These are phyloP conservation scores for Dichetophora obliterata DNA, from an alignment of 2,888 invertebrate genomes.

Conservation along the genomic window DNA sequence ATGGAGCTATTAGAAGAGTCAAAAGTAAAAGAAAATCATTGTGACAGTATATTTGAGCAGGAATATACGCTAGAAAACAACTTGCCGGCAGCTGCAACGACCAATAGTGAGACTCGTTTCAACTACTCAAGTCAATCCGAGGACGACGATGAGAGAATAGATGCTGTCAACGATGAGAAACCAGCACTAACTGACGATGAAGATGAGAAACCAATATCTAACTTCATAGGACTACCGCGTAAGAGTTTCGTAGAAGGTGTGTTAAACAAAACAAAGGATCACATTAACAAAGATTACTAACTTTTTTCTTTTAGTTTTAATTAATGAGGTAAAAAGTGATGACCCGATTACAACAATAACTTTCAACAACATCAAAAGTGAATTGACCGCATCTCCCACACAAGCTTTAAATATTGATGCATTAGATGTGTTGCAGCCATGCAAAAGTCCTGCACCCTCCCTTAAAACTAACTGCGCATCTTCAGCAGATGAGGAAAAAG, in stretches of 20 bases:
- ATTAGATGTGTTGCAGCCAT: not conserved
- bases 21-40: not conserved
- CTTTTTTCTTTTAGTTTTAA: conserved; percentile 5
- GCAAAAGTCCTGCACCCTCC: not conserved
- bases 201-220: conserved; percentile 50
- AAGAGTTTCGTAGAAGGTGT: conserved; percentile 38
- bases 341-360: conserved; percentile 43
- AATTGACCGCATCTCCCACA: not conserved
- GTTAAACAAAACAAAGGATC: conserved; percentile 3
- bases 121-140: not conserved
- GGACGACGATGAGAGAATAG: not conserved
- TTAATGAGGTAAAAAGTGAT: conserved; percentile 13
- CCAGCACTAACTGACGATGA: conserved; percentile 45
- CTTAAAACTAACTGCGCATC: not conserved
- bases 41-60: not conserved
- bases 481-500: not conserved
- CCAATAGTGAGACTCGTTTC: not conserved
- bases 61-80: not conserved
- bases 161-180: not conserved
- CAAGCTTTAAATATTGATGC: not conserved
- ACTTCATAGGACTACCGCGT: conserved; percentile 25
- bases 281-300: too few species aligned
- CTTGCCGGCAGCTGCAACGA: not conserved
- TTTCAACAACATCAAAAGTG: not conserved
- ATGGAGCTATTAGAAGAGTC: not conserved